Conservation (phyloP, 2,888 invertebrate species). For the Ectemnius continuus region DNA sequence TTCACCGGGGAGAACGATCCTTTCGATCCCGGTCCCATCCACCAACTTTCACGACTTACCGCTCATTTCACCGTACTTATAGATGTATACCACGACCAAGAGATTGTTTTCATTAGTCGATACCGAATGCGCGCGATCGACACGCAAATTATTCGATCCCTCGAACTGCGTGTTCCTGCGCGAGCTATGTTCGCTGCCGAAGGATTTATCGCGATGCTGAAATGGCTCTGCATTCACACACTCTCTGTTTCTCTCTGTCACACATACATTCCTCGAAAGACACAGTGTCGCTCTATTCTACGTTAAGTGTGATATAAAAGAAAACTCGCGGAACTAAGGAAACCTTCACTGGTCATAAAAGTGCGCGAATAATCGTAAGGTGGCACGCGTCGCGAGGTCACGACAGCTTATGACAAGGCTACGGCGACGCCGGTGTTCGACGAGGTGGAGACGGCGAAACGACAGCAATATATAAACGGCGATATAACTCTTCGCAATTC, state of each 20-base stretch:
- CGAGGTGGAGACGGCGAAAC: neutral
- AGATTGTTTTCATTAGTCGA: no score
- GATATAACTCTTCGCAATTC: neutral
- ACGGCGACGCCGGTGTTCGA: slow-evolving; percentile 42
- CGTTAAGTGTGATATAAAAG: slow-evolving; percentile 57
- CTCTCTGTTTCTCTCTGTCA: slow-evolving; percentile 59
- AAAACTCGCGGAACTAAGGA: slow-evolving; percentile 45
- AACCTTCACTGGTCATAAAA: neutral
- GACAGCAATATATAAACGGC: neutral
- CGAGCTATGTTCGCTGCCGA: slow-evolving; percentile 36
- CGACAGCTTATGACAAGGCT: slow-evolving; percentile 19
- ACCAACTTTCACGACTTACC: no score
- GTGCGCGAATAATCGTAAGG: slow-evolving; percentile 27
- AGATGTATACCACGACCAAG: no score
- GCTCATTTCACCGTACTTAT: no score
- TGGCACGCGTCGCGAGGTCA: slow-evolving; percentile 35
- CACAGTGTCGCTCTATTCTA: slow-evolving; percentile 63
- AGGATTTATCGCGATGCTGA: slow-evolving; percentile 39
- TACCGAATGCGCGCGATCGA: no score
- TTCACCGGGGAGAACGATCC: neutral
- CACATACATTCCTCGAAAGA: slow-evolving; percentile 68
- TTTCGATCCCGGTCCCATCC: no score
- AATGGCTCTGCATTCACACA: slow-evolving; percentile 49
- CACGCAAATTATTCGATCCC: no score
- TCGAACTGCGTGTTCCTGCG: slow-evolving; percentile 14